Percentiles rank a stretch among this genome's conserved stretches.
Conservation (phyloP, 2,888 invertebrate genomes). For the Cenopis cana region DNA sequence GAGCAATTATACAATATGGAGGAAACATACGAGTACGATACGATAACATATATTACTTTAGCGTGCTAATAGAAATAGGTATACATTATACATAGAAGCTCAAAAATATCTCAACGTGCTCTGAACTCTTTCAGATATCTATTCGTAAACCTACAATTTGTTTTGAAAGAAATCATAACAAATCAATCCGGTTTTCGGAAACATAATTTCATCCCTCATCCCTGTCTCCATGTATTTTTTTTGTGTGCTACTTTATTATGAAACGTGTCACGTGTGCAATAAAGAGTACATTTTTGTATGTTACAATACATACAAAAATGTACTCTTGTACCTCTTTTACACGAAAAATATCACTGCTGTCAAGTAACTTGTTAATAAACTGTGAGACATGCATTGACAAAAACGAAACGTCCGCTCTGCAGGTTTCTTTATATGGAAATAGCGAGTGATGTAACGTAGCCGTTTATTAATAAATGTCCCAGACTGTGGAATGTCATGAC, state of each 20-base stretch:
- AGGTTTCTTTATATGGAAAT: constrained; percentile 51
- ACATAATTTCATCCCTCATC: no score
- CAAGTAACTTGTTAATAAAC: not conserved
- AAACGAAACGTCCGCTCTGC: constrained; percentile 16
- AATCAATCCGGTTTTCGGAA: not conserved
- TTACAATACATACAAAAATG: no score
- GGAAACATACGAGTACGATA: not conserved
- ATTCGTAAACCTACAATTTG: not conserved
- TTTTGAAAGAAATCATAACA: not conserved
- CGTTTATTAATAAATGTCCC: constrained; percentile 46
- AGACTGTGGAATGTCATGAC: constrained; percentile 37
- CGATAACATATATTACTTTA: not conserved
- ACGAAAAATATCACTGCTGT: not conserved
- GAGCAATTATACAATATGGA: not conserved
- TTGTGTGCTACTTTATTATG: no score
- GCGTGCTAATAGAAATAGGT: not conserved
- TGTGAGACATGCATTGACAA: constrained; percentile 1
- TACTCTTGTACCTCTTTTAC: not conserved
- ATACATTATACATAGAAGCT: not conserved
- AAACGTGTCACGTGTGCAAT: no score
- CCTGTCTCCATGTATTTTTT: no score
- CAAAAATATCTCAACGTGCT: no score
- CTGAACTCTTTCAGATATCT: no score
- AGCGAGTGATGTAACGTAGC: constrained; percentile 49
- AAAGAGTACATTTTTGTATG: no score